Evolutionary conservation across 2,113 vertebrate genomes (phyloP).

Genomic region (Psilopogon haemacephalus): DNA sequence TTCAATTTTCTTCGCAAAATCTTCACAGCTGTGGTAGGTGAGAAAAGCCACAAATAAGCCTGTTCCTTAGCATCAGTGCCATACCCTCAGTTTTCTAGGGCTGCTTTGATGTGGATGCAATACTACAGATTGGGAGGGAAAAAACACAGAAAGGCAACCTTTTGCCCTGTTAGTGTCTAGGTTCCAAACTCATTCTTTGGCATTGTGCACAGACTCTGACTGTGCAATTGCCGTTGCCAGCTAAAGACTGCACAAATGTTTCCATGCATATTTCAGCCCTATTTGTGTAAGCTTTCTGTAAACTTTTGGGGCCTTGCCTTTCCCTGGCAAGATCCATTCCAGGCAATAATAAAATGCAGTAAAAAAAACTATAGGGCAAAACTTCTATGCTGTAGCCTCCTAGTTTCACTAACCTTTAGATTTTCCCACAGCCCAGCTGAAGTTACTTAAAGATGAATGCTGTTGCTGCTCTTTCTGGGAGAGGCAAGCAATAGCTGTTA

Average conservation of each 20-base stretch:
- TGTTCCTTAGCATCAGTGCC: neutral
- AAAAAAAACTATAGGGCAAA: conserved; percentile 20
- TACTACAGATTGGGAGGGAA: neutral
- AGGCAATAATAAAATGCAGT: conserved; percentile 17
- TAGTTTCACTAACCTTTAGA: conserved; percentile 15
- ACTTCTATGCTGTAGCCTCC: neutral
- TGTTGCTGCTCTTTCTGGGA: conserved; percentile 46
- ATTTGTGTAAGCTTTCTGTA: conserved; percentile 45
- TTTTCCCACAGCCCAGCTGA: conserved; percentile 56
- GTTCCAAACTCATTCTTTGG: conserved; percentile 31
- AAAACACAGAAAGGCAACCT: neutral
- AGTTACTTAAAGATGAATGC: neutral
- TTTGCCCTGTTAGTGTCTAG: neutral
- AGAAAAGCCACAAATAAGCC: conserved; percentile 33
- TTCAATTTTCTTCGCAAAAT: conserved; percentile 74
- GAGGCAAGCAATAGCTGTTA: conserved; percentile 22
- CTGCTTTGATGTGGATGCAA: neutral
- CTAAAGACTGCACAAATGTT: conserved; percentile 40
- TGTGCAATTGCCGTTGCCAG: neutral
- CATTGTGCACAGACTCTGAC: neutral
- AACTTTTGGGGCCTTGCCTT: conserved; percentile 34
- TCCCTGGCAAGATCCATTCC: neutral
- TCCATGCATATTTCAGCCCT: conserved; percentile 47
- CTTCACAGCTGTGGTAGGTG: conserved; percentile 69
- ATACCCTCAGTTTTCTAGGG: neutral